These are phyloP conservation scores for Lytechinus variegatus DNA, from an alignment of 35 echinoderm and acorn worm species.

Conservation along the genomic window DNA sequence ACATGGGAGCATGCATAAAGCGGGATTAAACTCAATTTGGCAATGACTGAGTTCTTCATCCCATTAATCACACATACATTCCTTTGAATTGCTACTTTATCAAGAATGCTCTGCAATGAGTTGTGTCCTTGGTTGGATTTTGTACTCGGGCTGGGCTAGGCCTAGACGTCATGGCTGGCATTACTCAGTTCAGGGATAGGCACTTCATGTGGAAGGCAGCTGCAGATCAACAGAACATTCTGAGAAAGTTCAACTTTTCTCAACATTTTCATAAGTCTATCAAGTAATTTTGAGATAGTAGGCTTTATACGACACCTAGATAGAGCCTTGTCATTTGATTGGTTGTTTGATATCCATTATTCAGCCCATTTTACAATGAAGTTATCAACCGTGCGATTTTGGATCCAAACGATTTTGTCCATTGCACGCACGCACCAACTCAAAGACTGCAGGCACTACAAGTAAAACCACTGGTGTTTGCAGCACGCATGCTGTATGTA, in stretches of 20 bases:
- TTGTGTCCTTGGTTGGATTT: neutral
- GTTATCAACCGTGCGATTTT: too few species aligned
- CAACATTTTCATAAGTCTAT: neutral
- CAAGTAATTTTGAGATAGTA: too few species aligned
- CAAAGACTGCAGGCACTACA: too few species aligned
- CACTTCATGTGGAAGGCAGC: neutral
- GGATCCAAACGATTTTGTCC: too few species aligned
- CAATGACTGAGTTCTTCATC: conserved; percentile 14
- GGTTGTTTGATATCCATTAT: too few species aligned
- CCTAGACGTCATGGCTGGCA: neutral
- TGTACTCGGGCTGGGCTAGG: neutral
- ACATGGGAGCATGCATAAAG: neutral
- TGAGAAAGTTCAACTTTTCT: neutral
- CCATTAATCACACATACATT: neutral
- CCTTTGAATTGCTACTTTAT: neutral
- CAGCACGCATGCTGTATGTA: too few species aligned
- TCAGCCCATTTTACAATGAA: too few species aligned
- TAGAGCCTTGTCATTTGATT: too few species aligned
- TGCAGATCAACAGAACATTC: neutral
- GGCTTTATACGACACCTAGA: too few species aligned
- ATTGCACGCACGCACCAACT: too few species aligned
- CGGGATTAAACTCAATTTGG: neutral
- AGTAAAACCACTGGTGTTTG: too few species aligned
- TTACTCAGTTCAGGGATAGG: conserved; percentile 5
- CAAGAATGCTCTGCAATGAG: neutral